Evolutionary conservation across 2,888 invertebrate species (phyloP), one percentile per base, ranked within the genome.

Genomic region (Athetis lepigone): DNA sequence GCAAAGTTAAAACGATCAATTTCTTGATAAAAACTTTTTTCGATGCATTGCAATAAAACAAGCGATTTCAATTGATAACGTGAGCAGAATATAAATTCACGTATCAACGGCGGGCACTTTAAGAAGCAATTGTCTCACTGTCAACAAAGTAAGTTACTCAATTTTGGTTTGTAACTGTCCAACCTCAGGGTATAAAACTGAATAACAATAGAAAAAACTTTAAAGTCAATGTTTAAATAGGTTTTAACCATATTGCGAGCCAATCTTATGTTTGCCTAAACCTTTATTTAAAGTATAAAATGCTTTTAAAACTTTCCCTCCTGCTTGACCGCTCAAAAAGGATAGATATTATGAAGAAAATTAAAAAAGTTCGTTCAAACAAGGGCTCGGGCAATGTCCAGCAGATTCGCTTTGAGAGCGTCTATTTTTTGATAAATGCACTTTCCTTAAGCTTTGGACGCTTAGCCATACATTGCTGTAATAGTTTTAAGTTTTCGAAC

Each of bases 331-430:
- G 83, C 81, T 81, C 84, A 79, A 80, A 81, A 84, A 81, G 82
- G 81, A 86, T 84, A 84, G 80, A 82, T 85, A 85, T 88, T 81
- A 83, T 76, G 79, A 86, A 86, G 88, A 88, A 90, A 87, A 90
- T 90, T 89, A 89, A 90, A 90, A 90, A 89, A 90, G 84, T 90
- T 89, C 79, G 84, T 80, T 81, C 86, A 89, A 89, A 89, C 87
- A 89, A 83, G 85, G 88, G 73, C 51, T 77, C 33, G 55, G 70
- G 73, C 82, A 80, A 82, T 80, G 75, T 81, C 78, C 77, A 72
- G 65, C 56, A 75, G 63, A 79, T 75, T 72, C 63, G 62, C 72
- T 80, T 70, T 69, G 57, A 67, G 71, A 71, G 70, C 73, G 66
- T 70, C 55, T 66, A 61, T 68, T 33, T 33, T 65, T 68, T 63